Percentiles rank a stretch among this genome's conserved stretches.
Conservation (phyloP, 2,113 vertebrate species). For the Entosphenus tridentatus region DNA sequence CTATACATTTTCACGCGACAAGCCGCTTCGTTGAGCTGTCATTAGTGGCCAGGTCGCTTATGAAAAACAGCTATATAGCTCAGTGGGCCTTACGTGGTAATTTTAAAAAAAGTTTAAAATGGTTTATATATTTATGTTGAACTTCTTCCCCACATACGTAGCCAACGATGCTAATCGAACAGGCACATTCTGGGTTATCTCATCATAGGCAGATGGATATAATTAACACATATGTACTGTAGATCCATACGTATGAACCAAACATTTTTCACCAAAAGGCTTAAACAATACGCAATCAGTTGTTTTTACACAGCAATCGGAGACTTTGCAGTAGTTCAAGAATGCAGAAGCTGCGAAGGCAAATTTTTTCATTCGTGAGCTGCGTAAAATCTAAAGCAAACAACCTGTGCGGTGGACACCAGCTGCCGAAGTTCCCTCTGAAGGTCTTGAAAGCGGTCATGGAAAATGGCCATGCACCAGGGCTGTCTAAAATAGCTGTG, state of each 20-base stretch:
- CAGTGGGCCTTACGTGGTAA: too few species aligned
- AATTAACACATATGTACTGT: too few species aligned
- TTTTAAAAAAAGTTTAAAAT: too few species aligned
- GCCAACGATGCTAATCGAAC: too few species aligned
- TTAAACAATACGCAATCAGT: neutral
- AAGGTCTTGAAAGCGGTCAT: slow-evolving; percentile 70
- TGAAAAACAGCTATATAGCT: too few species aligned
- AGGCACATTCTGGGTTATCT: too few species aligned
- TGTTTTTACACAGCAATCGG: neutral
- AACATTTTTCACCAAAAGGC: neutral
- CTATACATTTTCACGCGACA: too few species aligned
- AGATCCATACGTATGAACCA: neutral
- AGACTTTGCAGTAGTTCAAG: slow-evolving; percentile 2
- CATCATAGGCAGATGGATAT: too few species aligned
- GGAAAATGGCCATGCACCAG: slow-evolving; percentile 55
- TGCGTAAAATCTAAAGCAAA: neutral
- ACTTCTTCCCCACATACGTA: too few species aligned
- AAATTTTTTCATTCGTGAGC: neutral
- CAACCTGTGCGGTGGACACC: slow-evolving; percentile 22
- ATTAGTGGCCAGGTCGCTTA: too few species aligned
- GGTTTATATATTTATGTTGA: too few species aligned
- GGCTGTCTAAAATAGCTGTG: slow-evolving; percentile 63
- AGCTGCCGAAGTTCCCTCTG: slow-evolving; percentile 47
- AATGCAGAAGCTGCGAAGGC: neutral
- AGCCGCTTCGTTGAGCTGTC: too few species aligned